Evolutionary conservation across 2,113 vertebrate genomes (phyloP).

Genomic region (Anas platyrhynchos): DNA sequence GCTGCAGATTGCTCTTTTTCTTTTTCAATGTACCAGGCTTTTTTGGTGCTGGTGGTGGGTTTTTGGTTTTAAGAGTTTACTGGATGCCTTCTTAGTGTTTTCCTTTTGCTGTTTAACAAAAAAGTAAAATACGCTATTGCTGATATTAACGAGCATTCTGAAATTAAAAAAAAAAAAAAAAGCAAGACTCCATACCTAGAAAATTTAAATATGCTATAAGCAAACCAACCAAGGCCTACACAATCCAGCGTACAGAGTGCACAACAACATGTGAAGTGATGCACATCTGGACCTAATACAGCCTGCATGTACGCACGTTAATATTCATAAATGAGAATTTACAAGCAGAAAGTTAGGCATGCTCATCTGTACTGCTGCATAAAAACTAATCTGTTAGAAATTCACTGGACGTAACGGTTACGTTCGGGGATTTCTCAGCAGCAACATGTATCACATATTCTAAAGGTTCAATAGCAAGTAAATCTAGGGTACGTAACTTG

Average conservation of each 20-base stretch:
- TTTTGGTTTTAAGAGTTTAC: not conserved
- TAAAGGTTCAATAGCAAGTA: not conserved
- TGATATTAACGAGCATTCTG: not conserved
- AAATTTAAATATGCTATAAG: not conserved
- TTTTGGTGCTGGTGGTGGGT: too few species aligned
- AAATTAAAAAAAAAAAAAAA: not conserved
- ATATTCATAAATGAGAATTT: not conserved
- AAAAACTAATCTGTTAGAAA: not conserved
- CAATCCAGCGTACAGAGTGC: not conserved
- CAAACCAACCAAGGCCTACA: not conserved
- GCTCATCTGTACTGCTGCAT: not conserved
- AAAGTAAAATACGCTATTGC: not conserved
- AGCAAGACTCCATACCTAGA: not conserved
- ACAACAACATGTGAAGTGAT: rapidly evolving
- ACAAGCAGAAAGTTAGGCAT: not conserved
- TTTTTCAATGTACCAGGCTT: not conserved
- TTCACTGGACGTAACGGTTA: not conserved
- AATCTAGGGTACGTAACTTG: not conserved
- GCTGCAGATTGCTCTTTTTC: not conserved
- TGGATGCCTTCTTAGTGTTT: not conserved
- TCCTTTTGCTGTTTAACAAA: not conserved
- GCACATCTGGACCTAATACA: not conserved
- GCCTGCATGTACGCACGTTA: not conserved
- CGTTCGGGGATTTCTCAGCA: not conserved
- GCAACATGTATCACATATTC: rapidly evolving